These are phyloP conservation scores for Parotocinclus haroldoi DNA, from an alignment of 2,797 vertebrate species.

Conservation along the genomic window DNA sequence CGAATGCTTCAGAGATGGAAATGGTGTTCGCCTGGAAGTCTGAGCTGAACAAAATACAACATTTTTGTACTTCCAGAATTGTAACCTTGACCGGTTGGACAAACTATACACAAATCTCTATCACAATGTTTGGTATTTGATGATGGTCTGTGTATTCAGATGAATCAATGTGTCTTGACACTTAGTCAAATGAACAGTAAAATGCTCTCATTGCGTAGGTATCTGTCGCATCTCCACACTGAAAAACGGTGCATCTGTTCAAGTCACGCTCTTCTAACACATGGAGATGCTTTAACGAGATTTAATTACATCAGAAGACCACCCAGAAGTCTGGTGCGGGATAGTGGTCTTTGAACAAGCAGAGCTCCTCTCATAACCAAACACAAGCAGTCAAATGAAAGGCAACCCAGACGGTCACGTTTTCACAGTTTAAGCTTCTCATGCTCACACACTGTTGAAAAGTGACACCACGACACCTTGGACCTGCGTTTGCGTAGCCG, in stretches of 20 bases:
- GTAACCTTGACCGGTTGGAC: no score
- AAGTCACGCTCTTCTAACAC: conserved; percentile 56
- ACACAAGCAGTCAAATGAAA: conserved; percentile 25
- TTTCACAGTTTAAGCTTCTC: conserved; percentile 8
- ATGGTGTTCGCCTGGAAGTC: no score
- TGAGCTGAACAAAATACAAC: no score
- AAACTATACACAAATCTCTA: no score
- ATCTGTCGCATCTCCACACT: no score
- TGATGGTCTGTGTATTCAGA: no score
- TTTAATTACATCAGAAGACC: conserved; percentile 68
- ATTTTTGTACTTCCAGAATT: no score
- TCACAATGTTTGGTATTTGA: no score
- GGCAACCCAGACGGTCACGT: not conserved
- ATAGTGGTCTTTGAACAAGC: conserved; percentile 39
- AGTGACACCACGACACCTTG: not conserved
- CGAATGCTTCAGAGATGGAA: no score
- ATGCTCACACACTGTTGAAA: not conserved
- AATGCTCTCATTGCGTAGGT: no score
- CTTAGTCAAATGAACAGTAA: no score
- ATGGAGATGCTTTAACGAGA: conserved; percentile 52
- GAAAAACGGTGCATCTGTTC: conserved; percentile 60
- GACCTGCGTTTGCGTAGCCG: conserved; percentile 17
- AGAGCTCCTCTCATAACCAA: conserved; percentile 22
- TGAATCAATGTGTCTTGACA: no score
- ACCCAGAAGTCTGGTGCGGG: conserved; percentile 68